Conservation (phyloP, 2,888 invertebrate genomes). For the Julus scanicus region DNA sequence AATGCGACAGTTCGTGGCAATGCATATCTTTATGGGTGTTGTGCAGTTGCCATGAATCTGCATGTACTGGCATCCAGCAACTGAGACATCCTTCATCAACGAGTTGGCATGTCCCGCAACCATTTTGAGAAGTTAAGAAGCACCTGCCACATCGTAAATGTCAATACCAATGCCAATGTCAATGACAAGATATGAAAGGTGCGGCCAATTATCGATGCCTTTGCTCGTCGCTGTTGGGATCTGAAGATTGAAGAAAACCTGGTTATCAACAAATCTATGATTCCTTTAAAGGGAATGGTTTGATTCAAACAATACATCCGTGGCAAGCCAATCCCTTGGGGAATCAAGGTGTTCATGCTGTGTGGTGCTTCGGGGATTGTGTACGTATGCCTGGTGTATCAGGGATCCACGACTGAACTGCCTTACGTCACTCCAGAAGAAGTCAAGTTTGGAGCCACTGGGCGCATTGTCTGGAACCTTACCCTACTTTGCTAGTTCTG, state of each 20-base stretch:
- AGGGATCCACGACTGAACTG: not conserved
- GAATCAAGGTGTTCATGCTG: not conserved
- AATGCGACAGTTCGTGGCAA: too few relatives aligned
- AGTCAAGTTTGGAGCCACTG: not conserved
- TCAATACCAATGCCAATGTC: not conserved
- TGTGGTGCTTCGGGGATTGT: conserved; percentile 16
- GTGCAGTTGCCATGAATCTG: not conserved
- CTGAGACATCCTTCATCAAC: not conserved
- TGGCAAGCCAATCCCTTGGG: not conserved
- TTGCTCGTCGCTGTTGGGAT: not conserved
- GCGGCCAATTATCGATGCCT: not conserved
- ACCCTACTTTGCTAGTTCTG: not conserved
- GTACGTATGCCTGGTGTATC: not conserved
- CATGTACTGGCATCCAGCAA: not conserved
- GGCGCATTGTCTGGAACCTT: not conserved
- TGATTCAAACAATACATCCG: not conserved
- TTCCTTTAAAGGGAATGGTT: conserved; percentile 46
- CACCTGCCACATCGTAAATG: not conserved
- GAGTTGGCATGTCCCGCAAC: not conserved
- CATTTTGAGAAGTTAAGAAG: not conserved
- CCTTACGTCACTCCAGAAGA: not conserved
- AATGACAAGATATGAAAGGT: not conserved
- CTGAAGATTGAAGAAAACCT: not conserved
- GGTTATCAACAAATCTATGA: conserved; percentile 7
- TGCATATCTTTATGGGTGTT: not conserved